Evolutionary conservation across 1,140 invertebrate genomes (phyloP).

Genomic region (Alviniconcha marisindica): DNA sequence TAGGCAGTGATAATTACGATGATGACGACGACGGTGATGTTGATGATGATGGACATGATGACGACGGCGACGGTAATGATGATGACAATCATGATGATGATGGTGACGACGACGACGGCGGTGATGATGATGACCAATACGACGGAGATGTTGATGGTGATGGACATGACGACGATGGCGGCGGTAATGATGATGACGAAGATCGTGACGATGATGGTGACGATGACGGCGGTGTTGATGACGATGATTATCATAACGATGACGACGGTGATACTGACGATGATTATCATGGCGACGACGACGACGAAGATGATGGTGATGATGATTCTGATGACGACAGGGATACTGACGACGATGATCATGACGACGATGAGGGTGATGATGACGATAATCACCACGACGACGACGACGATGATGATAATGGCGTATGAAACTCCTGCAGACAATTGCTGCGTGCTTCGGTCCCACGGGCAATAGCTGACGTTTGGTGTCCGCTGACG

Average conservation of each 20-base stretch:
- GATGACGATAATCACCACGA: background rate
- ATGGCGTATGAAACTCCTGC: no score
- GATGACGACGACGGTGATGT: no score
- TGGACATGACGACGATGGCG: background rate
- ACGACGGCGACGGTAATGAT: no score
- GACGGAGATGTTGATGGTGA: constrained; percentile 60
- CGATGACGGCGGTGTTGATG: constrained; percentile 37
- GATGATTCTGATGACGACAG: constrained; percentile 32
- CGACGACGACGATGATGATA: constrained; percentile 28
- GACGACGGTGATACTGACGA: constrained; percentile 24
- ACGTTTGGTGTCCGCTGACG: no score
- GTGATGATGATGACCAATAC: no score
- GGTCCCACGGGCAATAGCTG: no score
- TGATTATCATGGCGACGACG: constrained; percentile 35
- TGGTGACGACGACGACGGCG: no score
- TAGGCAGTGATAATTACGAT: no score
- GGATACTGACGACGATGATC: constrained; percentile 35
- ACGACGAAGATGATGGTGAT: constrained; percentile 35
- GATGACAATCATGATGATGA: no score
- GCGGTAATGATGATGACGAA: constrained; percentile 10
- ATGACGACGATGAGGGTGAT: constrained; percentile 28
- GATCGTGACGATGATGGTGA: constrained; percentile 37
- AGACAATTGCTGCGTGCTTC: no score
- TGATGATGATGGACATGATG: no score
- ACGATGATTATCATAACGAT: constrained; percentile 7